Evolutionary conservation across 2,113 vertebrate genomes (phyloP).

Genomic region (Pardalotus punctatus): DNA sequence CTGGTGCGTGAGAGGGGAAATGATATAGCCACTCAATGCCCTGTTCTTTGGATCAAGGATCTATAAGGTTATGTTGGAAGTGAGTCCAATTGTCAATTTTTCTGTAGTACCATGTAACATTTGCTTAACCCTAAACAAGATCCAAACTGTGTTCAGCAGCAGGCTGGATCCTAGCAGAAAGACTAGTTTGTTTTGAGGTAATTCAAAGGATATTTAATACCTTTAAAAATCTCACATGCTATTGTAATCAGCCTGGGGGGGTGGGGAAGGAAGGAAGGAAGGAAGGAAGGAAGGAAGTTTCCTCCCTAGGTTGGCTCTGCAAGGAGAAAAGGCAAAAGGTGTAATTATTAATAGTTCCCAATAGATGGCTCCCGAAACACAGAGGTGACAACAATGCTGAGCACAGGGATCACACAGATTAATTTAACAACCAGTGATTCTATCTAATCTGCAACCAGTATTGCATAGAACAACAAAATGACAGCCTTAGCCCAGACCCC

Average conservation of each 20-base stretch:
- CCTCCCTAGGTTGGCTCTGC: background rate
- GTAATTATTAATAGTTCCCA: background rate
- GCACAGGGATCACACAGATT: background rate
- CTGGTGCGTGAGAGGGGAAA: background rate
- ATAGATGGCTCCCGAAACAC: background rate
- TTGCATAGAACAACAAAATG: background rate
- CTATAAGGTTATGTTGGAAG: background rate
- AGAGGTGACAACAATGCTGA: background rate
- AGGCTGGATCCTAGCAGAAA: background rate
- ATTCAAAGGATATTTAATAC: background rate
- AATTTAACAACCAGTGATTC: background rate
- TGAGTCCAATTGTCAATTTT: background rate
- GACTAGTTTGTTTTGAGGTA: background rate
- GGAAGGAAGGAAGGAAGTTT: background rate
- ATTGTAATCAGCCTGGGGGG: background rate
- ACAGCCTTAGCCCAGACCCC: background rate
- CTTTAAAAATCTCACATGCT: background rate
- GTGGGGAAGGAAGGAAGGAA: background rate
- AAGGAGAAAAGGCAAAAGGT: background rate
- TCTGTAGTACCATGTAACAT: background rate
- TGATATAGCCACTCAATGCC: background rate
- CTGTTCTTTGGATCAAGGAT: background rate
- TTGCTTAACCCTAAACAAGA: background rate
- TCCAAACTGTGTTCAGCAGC: background rate
- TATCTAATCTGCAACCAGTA: background rate